Percentiles rank a stretch among this genome's conserved stretches.
Conservation (phyloP, 2,797 vertebrate genomes). For the Rousettus madagascariensis region DNA sequence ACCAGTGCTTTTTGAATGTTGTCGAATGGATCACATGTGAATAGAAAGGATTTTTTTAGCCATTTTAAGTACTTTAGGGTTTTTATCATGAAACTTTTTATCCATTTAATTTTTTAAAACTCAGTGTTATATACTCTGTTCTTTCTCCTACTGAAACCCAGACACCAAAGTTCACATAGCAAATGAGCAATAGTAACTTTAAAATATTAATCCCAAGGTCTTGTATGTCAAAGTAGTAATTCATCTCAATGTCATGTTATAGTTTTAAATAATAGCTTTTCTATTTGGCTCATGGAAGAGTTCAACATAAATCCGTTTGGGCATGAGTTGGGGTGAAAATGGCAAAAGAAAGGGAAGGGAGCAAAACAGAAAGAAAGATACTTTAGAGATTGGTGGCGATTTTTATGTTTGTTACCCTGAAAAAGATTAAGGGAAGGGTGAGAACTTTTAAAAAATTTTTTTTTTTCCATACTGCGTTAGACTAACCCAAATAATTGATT, state of each 20-base stretch:
- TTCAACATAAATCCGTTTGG: background rate
- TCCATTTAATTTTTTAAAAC: background rate
- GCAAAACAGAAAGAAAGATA: background rate
- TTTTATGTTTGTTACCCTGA: background rate
- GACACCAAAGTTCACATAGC: background rate
- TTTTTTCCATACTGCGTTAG: background rate
- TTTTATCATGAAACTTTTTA: conserved; percentile 15
- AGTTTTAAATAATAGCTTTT: conserved; percentile 12
- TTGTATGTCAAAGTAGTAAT: background rate
- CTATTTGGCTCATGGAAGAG: background rate
- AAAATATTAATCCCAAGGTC: background rate
- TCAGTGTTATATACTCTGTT: background rate
- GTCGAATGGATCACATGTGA: background rate
- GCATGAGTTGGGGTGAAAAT: background rate
- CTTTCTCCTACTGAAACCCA: background rate
- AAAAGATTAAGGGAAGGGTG: background rate
- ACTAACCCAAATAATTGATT: background rate
- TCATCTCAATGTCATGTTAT: background rate
- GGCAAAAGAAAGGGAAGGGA: background rate
- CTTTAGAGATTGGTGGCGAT: background rate
- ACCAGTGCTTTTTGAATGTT: background rate
- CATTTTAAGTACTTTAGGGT: background rate
- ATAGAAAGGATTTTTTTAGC: background rate
- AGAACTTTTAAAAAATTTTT: background rate
- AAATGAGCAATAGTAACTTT: background rate